Evolutionary conservation across 2,888 invertebrate genomes (phyloP).

Genomic region (Rhagonycha fulva): DNA sequence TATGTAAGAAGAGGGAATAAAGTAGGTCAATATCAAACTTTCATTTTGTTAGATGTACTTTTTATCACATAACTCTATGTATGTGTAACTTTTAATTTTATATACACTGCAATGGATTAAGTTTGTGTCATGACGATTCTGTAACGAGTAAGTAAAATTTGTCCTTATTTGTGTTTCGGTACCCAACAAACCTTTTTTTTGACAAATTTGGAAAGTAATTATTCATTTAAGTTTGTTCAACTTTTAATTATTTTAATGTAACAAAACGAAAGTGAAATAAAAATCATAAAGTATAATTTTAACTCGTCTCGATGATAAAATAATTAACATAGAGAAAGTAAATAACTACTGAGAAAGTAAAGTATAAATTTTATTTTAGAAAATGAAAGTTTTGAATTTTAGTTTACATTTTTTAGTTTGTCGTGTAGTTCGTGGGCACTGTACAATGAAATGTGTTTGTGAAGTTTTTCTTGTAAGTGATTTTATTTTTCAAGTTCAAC

Average conservation of each 20-base stretch:
- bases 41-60: slow-evolving; percentile 9
- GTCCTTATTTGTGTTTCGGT: background rate
- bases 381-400: slow-evolving; percentile 2
- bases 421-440: background rate
- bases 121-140: background rate
- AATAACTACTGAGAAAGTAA: slow-evolving; percentile 12
- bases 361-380: slow-evolving; percentile 10
- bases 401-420: slow-evolving; percentile 1
- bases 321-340: slow-evolving; percentile 15
- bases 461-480: background rate
- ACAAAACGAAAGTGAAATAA: background rate
- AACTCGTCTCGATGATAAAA: background rate
- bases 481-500: background rate
- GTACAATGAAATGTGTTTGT: background rate
- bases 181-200: background rate
- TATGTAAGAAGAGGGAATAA: slow-evolving; percentile 8
- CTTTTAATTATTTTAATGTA: background rate
- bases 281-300: background rate
- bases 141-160: background rate
- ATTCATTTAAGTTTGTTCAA: background rate
- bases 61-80: background rate
- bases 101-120: background rate
- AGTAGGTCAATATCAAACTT: slow-evolving; percentile 19
- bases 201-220: background rate
- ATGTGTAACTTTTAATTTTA: background rate